Evolutionary conservation across 2,797 vertebrate genomes (phyloP).

Genomic region (Babyrousa celebensis): DNA sequence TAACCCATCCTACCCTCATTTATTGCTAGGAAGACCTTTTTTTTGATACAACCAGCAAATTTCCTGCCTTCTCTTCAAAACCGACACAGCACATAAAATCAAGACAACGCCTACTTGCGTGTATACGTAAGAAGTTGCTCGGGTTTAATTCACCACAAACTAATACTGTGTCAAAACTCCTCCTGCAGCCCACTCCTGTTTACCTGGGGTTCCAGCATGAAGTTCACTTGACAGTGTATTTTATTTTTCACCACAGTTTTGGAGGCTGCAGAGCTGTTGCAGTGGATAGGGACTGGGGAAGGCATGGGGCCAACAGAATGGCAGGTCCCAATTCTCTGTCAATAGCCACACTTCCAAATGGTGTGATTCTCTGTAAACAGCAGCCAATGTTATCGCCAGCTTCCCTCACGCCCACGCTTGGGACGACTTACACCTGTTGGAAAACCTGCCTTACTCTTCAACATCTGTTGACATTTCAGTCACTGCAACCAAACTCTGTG

Average conservation of each 20-base stretch:
- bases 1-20: neutral
- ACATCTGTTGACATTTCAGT: neutral
- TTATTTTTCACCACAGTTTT: slow-evolving; percentile 53
- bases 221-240: slow-evolving; percentile 68
- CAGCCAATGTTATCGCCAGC: neutral
- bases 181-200: neutral
- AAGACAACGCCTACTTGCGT: neutral
- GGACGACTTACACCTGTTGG: neutral
- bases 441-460: neutral
- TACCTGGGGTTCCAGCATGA: slow-evolving; percentile 59
- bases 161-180: slow-evolving; percentile 71
- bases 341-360: neutral
- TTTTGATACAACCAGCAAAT: slow-evolving; percentile 68
- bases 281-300: slow-evolving; percentile 55
- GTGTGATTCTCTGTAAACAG: neutral
- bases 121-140: slow-evolving; percentile 68
- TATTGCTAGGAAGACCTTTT: slow-evolving; percentile 46
- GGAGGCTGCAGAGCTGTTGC: slow-evolving; percentile 31
- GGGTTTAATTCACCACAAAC: slow-evolving; percentile 48
- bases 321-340: neutral
- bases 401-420: neutral
- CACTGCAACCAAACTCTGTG: neutral
- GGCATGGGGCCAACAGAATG: neutral
- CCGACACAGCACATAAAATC: neutral
- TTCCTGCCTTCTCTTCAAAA: slow-evolving; percentile 56